Base-by-base conservation (phyloP, 1,140 invertebrate species). In the Bombus haemorrhoidalis region DNA sequence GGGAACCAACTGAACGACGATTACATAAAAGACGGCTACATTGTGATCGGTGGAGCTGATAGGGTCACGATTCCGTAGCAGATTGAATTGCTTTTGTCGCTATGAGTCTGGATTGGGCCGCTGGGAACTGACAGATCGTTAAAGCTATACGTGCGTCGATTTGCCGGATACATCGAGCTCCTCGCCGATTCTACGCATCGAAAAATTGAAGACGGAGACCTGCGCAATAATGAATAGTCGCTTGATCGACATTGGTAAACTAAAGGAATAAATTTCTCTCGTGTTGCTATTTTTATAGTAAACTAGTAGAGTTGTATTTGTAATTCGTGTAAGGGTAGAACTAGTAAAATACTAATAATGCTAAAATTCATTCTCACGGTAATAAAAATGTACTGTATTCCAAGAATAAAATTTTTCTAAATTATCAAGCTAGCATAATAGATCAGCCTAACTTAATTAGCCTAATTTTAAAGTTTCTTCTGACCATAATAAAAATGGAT, bases 11-110 rank as follows among this genome's bases (percentile, higher is more conserved):
- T 43, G 41, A 43, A 8, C n/a, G 15, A 43, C 39, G 28, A 73
- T 73, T 73, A 73, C 41, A 43, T 43, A 73, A 73, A 13, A 73
- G 71, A 43, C 15, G 39, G 2, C 28, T 18, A 18, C n/a, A 73
- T 73, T 41, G 39, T 18, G 71, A 43, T 15, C 37, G 13, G 34
- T 28, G 22, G 32, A 41, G 1, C 25, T 28, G 37, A 71, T 43
- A 22, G 28, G 41, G n/a, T 43, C 28, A 43, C 71, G 71, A 73
- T 73, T 73, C 41, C 28, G 28, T 62, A 41, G 41, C 71, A 43
- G 71, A 73, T 73, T 73, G 71, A 73, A 73, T 73, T 43, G 71
- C 71, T 25, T 73, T 13, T 73, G 71, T 73, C 71, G 39, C 39
- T n/a, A 25, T 43, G 71, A 43, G 13, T 41, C 71, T 43, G 39